These are phyloP conservation scores for Mesorhabditis spiculigera DNA, from an alignment of 2,888 invertebrate species.

Conservation along the genomic window DNA sequence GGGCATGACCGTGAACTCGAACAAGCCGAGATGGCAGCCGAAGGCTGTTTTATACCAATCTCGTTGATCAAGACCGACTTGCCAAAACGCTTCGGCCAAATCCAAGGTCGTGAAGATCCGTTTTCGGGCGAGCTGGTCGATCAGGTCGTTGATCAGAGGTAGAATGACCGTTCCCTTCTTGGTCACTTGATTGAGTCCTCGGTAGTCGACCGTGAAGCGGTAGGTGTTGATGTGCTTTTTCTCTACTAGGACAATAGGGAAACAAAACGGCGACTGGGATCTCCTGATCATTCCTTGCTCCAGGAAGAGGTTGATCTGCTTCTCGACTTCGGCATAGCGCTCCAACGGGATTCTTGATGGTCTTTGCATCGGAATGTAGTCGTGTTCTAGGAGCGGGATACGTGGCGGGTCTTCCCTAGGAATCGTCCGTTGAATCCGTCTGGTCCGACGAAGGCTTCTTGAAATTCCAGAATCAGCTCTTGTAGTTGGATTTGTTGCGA, in stretches of 20 bases:
- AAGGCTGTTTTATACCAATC: slow-evolving; percentile 20
- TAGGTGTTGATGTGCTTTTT: slow-evolving; percentile 15
- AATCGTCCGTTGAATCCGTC: slow-evolving; percentile 18
- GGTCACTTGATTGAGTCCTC: slow-evolving; percentile 19
- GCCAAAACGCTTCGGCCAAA: slow-evolving; percentile 18
- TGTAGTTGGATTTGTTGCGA: not conserved
- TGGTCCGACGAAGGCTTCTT: slow-evolving; percentile 15
- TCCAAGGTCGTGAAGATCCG: slow-evolving; percentile 19
- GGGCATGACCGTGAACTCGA: slow-evolving; percentile 16
- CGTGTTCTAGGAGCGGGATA: slow-evolving; percentile 10
- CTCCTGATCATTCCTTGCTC: slow-evolving; percentile 14
- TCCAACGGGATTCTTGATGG: slow-evolving; percentile 13
- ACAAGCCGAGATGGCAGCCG: slow-evolving; percentile 11
- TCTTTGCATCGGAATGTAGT: not conserved
- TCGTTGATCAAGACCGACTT: slow-evolving; percentile 12
- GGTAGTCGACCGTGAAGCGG: slow-evolving; percentile 22
- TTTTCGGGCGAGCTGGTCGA: slow-evolving; percentile 13
- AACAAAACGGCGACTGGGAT: slow-evolving; percentile 7
- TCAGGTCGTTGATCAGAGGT: slow-evolving; percentile 13
- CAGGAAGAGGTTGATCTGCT: slow-evolving; percentile 12
- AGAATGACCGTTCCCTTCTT: slow-evolving; percentile 8
- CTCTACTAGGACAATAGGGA: slow-evolving; percentile 19
- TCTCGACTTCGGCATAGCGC: slow-evolving; percentile 10
- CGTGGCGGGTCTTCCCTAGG: slow-evolving; percentile 16
- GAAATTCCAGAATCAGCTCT: not conserved